These are phyloP conservation scores for Drosophila prolongata DNA, from an alignment of 2,888 invertebrate genomes.

Conservation along the genomic window DNA sequence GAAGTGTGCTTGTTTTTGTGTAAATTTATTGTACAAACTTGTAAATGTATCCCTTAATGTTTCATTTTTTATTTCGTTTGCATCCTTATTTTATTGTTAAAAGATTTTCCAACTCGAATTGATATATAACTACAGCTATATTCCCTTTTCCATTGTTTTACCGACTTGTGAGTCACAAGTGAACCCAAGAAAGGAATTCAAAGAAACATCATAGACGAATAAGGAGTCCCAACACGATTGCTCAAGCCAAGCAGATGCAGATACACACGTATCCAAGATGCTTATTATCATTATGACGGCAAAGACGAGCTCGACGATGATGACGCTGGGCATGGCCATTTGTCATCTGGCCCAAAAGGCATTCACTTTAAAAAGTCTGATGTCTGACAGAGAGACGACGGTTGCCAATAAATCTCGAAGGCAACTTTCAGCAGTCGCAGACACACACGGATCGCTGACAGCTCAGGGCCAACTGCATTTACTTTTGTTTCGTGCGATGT, in stretches of 20 bases:
- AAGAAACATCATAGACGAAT: not conserved
- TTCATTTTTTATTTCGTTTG: too few species aligned
- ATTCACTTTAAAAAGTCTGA: constrained; percentile 72
- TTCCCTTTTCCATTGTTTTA: constrained; percentile 1
- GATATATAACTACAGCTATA: too few species aligned
- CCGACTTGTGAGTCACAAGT: not conserved
- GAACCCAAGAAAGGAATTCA: constrained; percentile 4
- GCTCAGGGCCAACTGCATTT: constrained; percentile 79
- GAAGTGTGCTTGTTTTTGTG: not conserved
- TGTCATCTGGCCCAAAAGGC: constrained; percentile 69
- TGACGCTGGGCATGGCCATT: constrained; percentile 49
- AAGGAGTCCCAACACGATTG: constrained; percentile 7
- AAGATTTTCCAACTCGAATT: too few species aligned
- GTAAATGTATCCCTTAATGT: too few species aligned
- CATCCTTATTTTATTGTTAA: too few species aligned
- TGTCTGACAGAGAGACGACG: constrained; percentile 56
- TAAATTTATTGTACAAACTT: too few species aligned
- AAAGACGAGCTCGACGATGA: constrained; percentile 22
- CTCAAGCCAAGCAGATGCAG: constrained; percentile 33
- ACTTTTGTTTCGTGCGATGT: constrained; percentile 57
- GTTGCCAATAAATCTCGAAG: constrained; percentile 71
- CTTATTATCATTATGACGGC: constrained; percentile 34
- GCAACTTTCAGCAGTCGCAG: constrained; percentile 65
- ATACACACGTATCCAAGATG: constrained; percentile 27
- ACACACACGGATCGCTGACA: constrained; percentile 58